phyloP scores from a whole-genome alignment of 1,140 invertebrate species.

The Leptinotarsa defecta region DNA sequence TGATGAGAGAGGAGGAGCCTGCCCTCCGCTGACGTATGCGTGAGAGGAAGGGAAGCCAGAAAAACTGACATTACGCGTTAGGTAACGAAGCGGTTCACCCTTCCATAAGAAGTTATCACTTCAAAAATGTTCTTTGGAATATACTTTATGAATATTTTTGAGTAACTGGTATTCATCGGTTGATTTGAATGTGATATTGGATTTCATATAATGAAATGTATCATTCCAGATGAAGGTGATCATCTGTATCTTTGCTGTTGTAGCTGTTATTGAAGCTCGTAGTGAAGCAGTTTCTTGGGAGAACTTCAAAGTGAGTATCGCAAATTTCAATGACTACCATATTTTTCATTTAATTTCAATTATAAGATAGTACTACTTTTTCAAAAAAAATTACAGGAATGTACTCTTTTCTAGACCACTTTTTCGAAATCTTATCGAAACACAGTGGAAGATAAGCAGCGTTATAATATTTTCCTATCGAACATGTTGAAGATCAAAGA shows the following conservation, averaged over 20 bases:
- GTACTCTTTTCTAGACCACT: background rate
- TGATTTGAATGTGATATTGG: too few relatives aligned
- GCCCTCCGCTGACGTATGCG: too few relatives aligned
- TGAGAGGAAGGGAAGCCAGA: too few relatives aligned
- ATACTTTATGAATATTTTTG: too few relatives aligned
- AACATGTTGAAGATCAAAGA: constrained; percentile 80
- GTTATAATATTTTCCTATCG: constrained; percentile 83
- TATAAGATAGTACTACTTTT: background rate
- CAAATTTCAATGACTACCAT: too few relatives aligned
- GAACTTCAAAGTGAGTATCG: background rate
- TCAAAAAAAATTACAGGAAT: background rate
- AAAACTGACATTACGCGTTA: too few relatives aligned
- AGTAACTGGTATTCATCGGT: too few relatives aligned
- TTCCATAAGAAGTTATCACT: too few relatives aligned
- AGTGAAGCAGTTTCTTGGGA: background rate
- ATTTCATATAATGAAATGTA: too few relatives aligned
- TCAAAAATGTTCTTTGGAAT: too few relatives aligned
- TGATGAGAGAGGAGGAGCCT: too few relatives aligned
- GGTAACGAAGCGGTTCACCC: too few relatives aligned
- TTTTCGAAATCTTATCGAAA: background rate
- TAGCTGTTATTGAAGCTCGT: background rate
- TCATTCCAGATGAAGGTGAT: background rate
- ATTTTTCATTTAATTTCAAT: background rate
- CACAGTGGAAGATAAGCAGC: constrained; percentile 73
- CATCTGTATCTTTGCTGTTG: background rate